Conservation (phyloP, 2,797 vertebrate genomes). For the Rallus crepitans region DNA sequence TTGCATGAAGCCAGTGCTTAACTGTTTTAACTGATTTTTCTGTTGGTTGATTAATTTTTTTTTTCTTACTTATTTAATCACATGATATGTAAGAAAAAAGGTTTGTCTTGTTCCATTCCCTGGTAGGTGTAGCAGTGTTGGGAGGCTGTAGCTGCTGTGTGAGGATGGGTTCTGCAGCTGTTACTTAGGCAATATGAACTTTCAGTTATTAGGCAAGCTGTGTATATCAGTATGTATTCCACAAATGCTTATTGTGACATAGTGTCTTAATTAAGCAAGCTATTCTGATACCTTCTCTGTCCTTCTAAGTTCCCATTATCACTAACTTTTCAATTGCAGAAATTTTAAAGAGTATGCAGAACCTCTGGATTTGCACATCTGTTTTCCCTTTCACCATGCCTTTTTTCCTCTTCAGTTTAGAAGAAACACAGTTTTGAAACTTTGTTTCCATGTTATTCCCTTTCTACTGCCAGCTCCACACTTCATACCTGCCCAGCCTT, state of each 20-base stretch:
- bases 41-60: neutral
- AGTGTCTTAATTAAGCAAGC: neutral
- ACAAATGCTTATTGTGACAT: neutral
- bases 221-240: neutral
- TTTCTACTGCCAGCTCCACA: neutral
- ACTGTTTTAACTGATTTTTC: neutral
- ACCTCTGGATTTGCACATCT: neutral
- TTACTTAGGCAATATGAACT: neutral
- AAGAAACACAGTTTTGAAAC: neutral
- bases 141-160: neutral
- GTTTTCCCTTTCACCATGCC: neutral
- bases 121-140: neutral
- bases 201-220: neutral
- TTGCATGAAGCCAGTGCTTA: neutral
- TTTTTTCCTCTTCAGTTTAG: fast-evolving
- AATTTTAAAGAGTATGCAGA: neutral
- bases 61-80: neutral
- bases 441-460: neutral
- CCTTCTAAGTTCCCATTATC: neutral
- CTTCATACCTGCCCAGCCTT: neutral
- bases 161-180: neutral
- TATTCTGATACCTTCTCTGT: neutral
- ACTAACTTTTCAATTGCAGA: neutral
- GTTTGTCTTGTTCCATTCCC: neutral
- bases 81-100: neutral